phyloP scores from a whole-genome alignment of 2,888 invertebrate genomes.

The Aphidoletes aphidimyza region DNA sequence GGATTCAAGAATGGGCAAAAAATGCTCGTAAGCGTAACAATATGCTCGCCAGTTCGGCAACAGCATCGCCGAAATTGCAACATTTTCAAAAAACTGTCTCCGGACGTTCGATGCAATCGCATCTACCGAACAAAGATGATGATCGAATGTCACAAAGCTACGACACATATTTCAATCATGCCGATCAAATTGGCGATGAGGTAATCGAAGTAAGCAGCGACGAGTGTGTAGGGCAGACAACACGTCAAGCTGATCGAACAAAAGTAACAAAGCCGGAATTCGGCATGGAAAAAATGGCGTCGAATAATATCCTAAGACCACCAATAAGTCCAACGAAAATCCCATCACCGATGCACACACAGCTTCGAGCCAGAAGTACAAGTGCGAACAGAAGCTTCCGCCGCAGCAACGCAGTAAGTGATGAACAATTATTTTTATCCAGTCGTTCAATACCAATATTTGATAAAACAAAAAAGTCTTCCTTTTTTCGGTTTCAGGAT shows the following conservation, averaged over 20 bases:
- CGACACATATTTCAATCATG: slow-evolving; percentile 58
- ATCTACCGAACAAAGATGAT: slow-evolving; percentile 55
- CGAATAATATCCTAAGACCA: neutral
- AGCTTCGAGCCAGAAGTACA: slow-evolving; percentile 68
- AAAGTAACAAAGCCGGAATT: neutral
- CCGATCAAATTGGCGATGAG: slow-evolving; percentile 30
- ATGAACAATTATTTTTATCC: too few relatives aligned
- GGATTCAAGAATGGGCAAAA: slow-evolving; percentile 76
- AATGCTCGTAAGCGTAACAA: slow-evolving; percentile 66
- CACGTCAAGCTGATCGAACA: too few relatives aligned
- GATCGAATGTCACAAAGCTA: slow-evolving; percentile 65
- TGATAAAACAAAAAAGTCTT: too few relatives aligned
- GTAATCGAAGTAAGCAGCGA: neutral
- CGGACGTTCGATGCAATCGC: neutral
- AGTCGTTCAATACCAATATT: too few relatives aligned
- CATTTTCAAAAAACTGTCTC: slow-evolving; percentile 59
- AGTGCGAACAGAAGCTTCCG: slow-evolving; percentile 64
- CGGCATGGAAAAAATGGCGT: neutral
- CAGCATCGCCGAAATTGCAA: slow-evolving; percentile 62
- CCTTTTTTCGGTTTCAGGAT: slow-evolving; percentile 55
- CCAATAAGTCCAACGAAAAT: slow-evolving; percentile 74
- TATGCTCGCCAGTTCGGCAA: slow-evolving; percentile 12
- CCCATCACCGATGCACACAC: slow-evolving; percentile 79
- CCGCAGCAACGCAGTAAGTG: slow-evolving; percentile 57
- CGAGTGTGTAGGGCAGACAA: neutral